Evolutionary conservation across 2,888 invertebrate species (phyloP).

Genomic region (Noctua comes): DNA sequence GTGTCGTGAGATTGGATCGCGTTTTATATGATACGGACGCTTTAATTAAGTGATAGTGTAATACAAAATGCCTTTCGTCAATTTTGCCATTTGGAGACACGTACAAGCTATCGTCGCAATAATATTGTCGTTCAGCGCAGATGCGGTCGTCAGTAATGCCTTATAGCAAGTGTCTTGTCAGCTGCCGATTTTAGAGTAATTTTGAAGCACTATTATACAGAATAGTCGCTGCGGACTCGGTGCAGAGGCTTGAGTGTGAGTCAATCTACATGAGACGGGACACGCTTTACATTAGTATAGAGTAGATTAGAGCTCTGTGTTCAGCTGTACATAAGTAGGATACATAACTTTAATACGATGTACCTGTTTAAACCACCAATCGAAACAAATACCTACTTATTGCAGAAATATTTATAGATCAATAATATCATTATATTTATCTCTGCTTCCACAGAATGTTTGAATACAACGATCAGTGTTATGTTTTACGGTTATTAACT

Average conservation of each 20-base stretch:
- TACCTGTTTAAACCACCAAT: slow-evolving; percentile 60
- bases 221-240: slow-evolving; percentile 47
- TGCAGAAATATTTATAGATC: slow-evolving; percentile 38
- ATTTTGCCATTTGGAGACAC: slow-evolving; percentile 61
- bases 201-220: slow-evolving; percentile 57
- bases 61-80: slow-evolving; percentile 72
- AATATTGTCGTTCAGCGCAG: slow-evolving; percentile 48
- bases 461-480: slow-evolving; percentile 39
- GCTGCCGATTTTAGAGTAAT: slow-evolving; percentile 67
- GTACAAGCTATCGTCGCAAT: slow-evolving; percentile 53
- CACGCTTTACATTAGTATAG: slow-evolving; percentile 44
- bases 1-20: slow-evolving; percentile 48
- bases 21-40: slow-evolving; percentile 55
- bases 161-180: slow-evolving; percentile 73
- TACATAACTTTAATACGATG: slow-evolving; percentile 54
- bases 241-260: slow-evolving; percentile 42
- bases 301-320: slow-evolving; percentile 41
- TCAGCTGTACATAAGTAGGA: slow-evolving; percentile 59
- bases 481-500: slow-evolving; percentile 20
- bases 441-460: slow-evolving; percentile 37
- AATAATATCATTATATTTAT: slow-evolving; percentile 18
- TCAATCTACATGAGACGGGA: slow-evolving; percentile 56
- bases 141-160: slow-evolving; percentile 67
- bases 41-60: slow-evolving; percentile 72
- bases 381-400: slow-evolving; percentile 52